Percentiles rank a stretch among this genome's conserved stretches.
phyloP scores from a whole-genome alignment of 2,888 invertebrate species.

The Cheilosia vulpina region DNA sequence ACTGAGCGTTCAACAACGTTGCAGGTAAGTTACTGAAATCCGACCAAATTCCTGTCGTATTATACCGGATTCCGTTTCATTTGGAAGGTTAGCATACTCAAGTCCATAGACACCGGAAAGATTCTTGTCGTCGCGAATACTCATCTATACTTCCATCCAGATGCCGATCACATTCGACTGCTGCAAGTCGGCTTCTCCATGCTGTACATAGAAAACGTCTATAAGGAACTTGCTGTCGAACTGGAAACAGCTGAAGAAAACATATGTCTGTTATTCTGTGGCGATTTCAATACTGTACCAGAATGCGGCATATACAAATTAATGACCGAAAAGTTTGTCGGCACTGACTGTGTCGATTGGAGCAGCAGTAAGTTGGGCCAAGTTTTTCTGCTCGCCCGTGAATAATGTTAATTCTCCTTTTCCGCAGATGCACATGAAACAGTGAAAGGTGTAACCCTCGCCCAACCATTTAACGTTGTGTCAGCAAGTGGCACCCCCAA shows the following conservation, averaged over 20 bases:
- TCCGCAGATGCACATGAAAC: conserved; percentile 88
- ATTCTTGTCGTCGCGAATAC: conserved; percentile 91
- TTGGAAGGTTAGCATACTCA: conserved; percentile 85
- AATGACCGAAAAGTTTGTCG: conserved; percentile 88
- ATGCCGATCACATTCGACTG: conserved; percentile 94
- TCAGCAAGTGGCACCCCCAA: conserved; percentile 94
- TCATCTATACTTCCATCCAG: conserved; percentile 96
- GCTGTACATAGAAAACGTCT: conserved; percentile 87
- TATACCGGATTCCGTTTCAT: background rate
- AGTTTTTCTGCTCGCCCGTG: too few species aligned
- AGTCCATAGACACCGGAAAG: conserved; percentile 85
- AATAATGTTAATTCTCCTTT: background rate
- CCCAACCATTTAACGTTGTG: conserved; percentile 87
- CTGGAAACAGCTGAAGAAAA: conserved; percentile 79
- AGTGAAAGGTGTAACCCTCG: conserved; percentile 86
- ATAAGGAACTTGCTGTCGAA: conserved; percentile 79
- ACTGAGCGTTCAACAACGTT: conserved; percentile 88
- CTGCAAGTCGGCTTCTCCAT: conserved; percentile 92
- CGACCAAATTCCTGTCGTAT: too few species aligned
- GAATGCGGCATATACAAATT: conserved; percentile 92
- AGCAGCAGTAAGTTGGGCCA: conserved; percentile 87
- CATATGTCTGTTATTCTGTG: conserved; percentile 91
- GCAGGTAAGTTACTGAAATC: conserved; percentile 83
- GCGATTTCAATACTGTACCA: conserved; percentile 96
- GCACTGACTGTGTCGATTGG: conserved; percentile 89